Conservation (phyloP, 2,797 vertebrate species). For the Sebastes minor region DNA sequence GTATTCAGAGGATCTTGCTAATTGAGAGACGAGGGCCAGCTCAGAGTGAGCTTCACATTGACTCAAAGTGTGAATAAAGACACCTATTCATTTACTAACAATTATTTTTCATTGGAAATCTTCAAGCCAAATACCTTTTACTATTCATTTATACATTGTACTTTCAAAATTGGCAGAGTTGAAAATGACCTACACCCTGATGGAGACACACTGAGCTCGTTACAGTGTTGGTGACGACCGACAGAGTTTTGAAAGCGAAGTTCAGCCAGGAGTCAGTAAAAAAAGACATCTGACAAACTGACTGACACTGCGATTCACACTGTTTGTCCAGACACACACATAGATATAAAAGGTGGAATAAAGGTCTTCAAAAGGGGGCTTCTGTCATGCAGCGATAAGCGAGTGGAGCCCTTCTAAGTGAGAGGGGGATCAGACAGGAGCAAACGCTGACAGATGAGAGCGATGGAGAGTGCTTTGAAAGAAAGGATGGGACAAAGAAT, state of each 20-base stretch:
- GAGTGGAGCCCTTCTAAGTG: slow-evolving; percentile 36
- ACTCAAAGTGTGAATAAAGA: slow-evolving; percentile 8
- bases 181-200: slow-evolving; percentile 9
- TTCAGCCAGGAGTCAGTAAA: slow-evolving; percentile 49
- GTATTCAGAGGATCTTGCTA: slow-evolving; percentile 4
- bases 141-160: background rate
- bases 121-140: background rate
- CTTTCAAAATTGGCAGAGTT: background rate
- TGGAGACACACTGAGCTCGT: background rate
- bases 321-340: background rate
- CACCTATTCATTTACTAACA: background rate
- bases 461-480: slow-evolving; percentile 40
- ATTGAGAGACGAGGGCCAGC: background rate
- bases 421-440: slow-evolving; percentile 47
- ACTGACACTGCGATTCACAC: slow-evolving; percentile 24
- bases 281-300: slow-evolving; percentile 26
- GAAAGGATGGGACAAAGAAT: slow-evolving; percentile 9
- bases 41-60: background rate
- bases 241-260: slow-evolving; percentile 12
- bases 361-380: slow-evolving; percentile 44
- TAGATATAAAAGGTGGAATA: slow-evolving; percentile 24
- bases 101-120: background rate
- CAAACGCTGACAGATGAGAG: slow-evolving; percentile 57
- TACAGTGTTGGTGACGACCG: slow-evolving; percentile 2
- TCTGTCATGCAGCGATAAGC: slow-evolving; percentile 62